These are phyloP conservation scores for Perodicticus potto DNA, from an alignment of 2,797 vertebrate genomes.

Conservation along the genomic window DNA sequence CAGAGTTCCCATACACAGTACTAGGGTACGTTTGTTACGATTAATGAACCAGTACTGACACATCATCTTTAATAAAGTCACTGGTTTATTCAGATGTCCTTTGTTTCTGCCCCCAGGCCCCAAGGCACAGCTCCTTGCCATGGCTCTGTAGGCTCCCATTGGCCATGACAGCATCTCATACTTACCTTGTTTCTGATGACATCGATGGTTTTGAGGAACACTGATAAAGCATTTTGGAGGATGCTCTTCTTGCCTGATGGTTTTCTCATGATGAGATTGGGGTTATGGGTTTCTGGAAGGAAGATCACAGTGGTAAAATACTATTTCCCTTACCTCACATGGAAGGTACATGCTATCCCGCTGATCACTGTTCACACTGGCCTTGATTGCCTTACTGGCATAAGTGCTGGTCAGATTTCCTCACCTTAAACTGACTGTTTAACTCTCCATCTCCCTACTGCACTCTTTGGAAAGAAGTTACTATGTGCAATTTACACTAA, in stretches of 20 bases:
- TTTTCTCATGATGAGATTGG: neutral
- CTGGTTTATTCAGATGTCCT: neutral
- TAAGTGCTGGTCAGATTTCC: neutral
- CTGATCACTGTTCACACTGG: neutral
- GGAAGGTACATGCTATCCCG: no score
- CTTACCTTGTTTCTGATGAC: neutral
- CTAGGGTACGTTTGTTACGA: neutral
- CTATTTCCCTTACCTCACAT: neutral
- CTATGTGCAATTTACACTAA: neutral
- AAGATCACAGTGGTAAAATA: neutral
- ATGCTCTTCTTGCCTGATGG: neutral
- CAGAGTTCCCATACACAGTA: neutral
- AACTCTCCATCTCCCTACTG: neutral
- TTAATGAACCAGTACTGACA: neutral
- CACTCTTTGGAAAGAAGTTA: neutral
- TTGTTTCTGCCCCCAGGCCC: neutral
- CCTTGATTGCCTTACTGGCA: neutral
- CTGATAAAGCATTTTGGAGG: neutral
- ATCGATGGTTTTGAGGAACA: neutral
- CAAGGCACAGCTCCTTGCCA: neutral
- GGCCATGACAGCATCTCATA: neutral
- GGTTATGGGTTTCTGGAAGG: neutral
- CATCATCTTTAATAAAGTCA: neutral
- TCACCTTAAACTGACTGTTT: neutral
- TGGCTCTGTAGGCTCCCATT: neutral